These are phyloP conservation scores for Ctenodactylus gundi DNA, from an alignment of 2,113 vertebrate genomes.

Conservation along the genomic window DNA sequence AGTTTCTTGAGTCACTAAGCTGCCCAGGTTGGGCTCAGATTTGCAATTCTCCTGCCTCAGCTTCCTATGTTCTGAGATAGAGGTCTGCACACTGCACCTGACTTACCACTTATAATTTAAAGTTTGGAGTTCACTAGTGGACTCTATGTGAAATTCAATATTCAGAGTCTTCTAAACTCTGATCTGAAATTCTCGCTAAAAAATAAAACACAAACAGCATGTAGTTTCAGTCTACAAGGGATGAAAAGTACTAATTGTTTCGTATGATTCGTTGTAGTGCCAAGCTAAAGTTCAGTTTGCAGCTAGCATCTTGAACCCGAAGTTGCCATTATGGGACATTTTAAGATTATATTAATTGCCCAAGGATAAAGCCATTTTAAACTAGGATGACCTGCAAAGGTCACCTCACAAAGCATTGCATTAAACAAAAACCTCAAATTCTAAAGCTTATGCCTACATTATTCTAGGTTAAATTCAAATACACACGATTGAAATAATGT, in stretches of 20 bases:
- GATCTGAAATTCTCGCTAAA: background rate
- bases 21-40: no score
- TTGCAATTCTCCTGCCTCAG: no score
- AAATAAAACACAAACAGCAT: background rate
- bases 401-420: background rate
- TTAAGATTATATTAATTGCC: slow-evolving; percentile 16
- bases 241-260: background rate
- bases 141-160: background rate
- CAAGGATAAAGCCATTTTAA: background rate
- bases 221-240: background rate
- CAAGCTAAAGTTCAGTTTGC: background rate
- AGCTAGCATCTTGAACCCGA: no score
- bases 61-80: no score
- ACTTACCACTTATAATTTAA: background rate
- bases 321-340: background rate
- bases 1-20: no score
- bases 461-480: background rate
- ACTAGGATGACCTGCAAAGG: background rate
- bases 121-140: background rate
- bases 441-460: background rate
- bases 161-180: background rate
- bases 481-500: background rate
- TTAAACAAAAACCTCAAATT: background rate
- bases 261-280: background rate
- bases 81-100: no score